Base-by-base conservation (phyloP, 2,113 vertebrate species). In the Pluvianellus socialis region DNA sequence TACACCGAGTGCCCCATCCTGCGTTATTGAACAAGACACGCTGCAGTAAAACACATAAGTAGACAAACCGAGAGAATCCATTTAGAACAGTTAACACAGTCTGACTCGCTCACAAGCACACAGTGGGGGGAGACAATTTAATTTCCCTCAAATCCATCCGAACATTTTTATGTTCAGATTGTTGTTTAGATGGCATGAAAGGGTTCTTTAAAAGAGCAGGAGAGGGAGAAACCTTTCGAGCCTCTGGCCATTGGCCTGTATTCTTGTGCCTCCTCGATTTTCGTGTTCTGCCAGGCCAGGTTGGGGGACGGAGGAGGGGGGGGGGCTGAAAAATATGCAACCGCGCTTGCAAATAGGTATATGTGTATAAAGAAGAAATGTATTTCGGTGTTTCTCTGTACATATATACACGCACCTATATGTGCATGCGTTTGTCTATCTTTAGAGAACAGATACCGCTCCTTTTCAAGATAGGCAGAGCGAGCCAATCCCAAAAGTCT, bases 81-180 rank as follows among this genome's bases (percentile, higher is more conserved):
- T 95, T 97, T 94, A 94, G 95, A 96, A 71, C 86, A 90, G 94
- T 97, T 93, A 97, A 89, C 74, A 84, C 95, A 89, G 92, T 28
- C 90, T 82, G 87, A 88, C 83, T 91, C 17, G 19, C 71, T 95
- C 86, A 30, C 90, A 91, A 85, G 86, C 86, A 82, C 95, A 65
- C 94, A 90, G 94, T 91, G 95, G 92, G 95, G 92, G 87, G 47
- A 95, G 80, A 79, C 89, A 85, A 91, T 96, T 95, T 97, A 90
- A 97, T 96, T 97, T 95, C 94, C 50, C 55, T 91, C 74, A 82
- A 94, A 95, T 79, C 73, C 80, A 76, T 86, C 72, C 8, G 18
- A 92, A 90, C 74, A 92, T 91, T 90, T 95, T 95, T 73, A 79
- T 32, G 80, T 92, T 95, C 70, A 61, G 80, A 28, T 56, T 52